A percentile compares a stretch with the other conserved stretches of the same genome.
These are phyloP conservation scores for Coenonympha glycerion DNA, from an alignment of 2,888 invertebrate species.

Conservation along the genomic window DNA sequence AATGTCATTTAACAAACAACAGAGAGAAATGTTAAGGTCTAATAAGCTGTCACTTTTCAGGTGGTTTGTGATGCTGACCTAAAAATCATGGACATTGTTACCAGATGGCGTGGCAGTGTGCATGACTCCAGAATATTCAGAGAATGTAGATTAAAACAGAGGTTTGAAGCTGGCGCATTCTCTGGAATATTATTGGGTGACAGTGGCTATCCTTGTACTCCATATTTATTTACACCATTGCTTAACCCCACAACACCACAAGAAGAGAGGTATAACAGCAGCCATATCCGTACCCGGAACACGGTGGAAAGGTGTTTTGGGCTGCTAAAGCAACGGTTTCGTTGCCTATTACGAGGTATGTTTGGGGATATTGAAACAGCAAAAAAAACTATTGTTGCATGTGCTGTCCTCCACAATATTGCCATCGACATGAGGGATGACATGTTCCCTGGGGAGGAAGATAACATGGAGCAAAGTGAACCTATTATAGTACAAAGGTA, in stretches of 20 bases:
- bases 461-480: too few relatives aligned
- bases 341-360: background rate
- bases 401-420: conserved; percentile 7
- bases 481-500: too few relatives aligned
- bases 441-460: too few relatives aligned
- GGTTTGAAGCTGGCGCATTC: conserved; percentile 21
- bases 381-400: background rate
- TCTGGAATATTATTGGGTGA: conserved; percentile 26
- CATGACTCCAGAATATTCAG: conserved; percentile 14
- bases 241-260: conserved; percentile 10
- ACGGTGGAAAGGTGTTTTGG: conserved; percentile 25
- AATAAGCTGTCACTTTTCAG: too few relatives aligned
- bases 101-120: conserved; percentile 6
- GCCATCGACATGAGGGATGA: conserved; percentile 1
- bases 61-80: conserved; percentile 12
- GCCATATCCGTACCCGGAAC: conserved; percentile 27
- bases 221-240: conserved; percentile 27
- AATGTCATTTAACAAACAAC: too few relatives aligned
- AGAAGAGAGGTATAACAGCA: conserved; percentile 25
- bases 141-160: conserved; percentile 3
- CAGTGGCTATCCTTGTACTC: conserved; percentile 22
- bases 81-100: conserved; percentile 11
- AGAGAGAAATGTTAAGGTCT: too few relatives aligned
- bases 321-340: conserved; percentile 18
- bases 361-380: background rate